A percentile compares a stretch with the other conserved stretches of the same genome.
Conservation (phyloP, 1,140 invertebrate genomes). For the Triops longicaudatus region DNA sequence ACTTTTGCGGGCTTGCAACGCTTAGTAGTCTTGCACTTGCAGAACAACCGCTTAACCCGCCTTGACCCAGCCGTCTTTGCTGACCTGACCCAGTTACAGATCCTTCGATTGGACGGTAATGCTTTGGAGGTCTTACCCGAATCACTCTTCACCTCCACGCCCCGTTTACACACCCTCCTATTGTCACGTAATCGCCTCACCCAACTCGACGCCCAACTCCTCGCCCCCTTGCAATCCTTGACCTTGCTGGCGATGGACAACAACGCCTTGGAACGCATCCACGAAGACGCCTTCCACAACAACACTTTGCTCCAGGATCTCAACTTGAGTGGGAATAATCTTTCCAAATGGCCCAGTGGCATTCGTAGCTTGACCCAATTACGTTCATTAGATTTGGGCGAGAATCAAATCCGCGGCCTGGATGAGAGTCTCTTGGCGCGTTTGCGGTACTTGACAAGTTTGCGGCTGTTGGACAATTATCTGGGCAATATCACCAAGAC, state of each 20-base stretch:
- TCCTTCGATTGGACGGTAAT: conserved; percentile 70
- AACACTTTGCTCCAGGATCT: conserved; percentile 67
- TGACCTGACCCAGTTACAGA: conserved; percentile 70
- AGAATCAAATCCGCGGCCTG: conserved; percentile 65
- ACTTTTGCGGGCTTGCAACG: conserved; percentile 79
- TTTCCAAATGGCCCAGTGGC: conserved; percentile 61
- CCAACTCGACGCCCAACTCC: conserved; percentile 61
- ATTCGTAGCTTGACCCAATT: conserved; percentile 63
- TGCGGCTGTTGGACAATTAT: conserved; percentile 78
- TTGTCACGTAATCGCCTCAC: conserved; percentile 69
- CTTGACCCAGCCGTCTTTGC: conserved; percentile 65
- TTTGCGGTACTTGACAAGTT: conserved; percentile 65
- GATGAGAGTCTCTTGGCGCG: conserved; percentile 71
- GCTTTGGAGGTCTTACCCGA: conserved; percentile 65
- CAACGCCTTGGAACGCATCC: conserved; percentile 63
- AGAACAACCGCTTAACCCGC: conserved; percentile 69
- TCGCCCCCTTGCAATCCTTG: conserved; percentile 69
- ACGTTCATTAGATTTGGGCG: conserved; percentile 67
- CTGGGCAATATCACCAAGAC: conserved; percentile 74
- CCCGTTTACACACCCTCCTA: conserved; percentile 70
- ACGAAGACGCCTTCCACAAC: conserved; percentile 71
- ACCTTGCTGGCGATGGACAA: conserved; percentile 68
- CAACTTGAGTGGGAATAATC: conserved; percentile 69
- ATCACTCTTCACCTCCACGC: conserved; percentile 70
- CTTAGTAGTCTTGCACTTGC: conserved; percentile 73